Base-by-base conservation (phyloP, 2,888 invertebrate species). In the Anthophora plumipes region DNA sequence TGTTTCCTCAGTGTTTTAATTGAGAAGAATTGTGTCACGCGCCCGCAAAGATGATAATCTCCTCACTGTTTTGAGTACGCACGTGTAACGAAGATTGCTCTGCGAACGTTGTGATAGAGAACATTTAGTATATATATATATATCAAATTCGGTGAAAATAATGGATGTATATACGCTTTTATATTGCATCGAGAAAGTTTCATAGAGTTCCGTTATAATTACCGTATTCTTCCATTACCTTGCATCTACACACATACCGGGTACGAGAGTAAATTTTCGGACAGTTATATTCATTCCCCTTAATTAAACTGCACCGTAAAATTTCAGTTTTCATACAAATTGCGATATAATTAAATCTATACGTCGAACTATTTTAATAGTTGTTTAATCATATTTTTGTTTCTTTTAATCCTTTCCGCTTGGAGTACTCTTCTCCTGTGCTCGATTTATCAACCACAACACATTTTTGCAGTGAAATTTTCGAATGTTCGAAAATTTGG, bases 1-100 rank as follows among this genome's bases (percentile, higher is more conserved):
- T 88, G 87, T 83, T 41, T 89, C 87, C 71, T 87, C 80, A 68
- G 63, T 87, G 85, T 87, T 76, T 85, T 83, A 61, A 78, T n/a
- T 60, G 67, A 77, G 55, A 69, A 59, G n/a, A 80, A 52, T 70
- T 71, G 70, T 70, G 71, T 31, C 67, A 70, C 46, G 55, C 20
- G 43, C 77, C 74, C 77, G 77, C 77, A 63, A 59, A 41, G 52
- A 74, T 50, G 60, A 80, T 60, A 64, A n/a, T n/a, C n/a, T 57
- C 77, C 63, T 73, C 63, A 61, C 81, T 64, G 59, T 57, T 66
- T 59, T 67, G n/a, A 5, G 52, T 61, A 50, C 85, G 82, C 74
- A 77, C 76, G 86, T 84, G 76, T 59, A 69, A 70, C 76, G 84
- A 64, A 64, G 76, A 75, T 80, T 68, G 84, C 77, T 60, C 80